phyloP scores from a whole-genome alignment of 2,113 vertebrate genomes.

The Nesogale talazaci region DNA sequence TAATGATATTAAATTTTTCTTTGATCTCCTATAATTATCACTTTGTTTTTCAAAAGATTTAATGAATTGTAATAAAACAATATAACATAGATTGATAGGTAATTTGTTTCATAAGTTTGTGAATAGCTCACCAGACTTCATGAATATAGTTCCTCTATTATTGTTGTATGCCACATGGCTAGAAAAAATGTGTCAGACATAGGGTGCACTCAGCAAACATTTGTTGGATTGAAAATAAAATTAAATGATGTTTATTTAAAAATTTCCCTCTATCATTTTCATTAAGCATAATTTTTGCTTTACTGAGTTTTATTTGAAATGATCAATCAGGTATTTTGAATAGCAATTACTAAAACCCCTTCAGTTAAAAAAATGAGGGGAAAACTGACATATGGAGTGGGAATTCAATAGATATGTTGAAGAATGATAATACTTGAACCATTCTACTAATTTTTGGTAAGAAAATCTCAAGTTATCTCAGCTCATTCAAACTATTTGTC shows the following conservation, averaged over 20 bases:
- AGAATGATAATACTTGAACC: background rate
- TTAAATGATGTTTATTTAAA: background rate
- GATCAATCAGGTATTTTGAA: background rate
- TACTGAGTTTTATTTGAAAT: background rate
- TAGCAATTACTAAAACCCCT: background rate
- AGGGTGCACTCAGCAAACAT: background rate
- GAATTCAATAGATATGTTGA: background rate
- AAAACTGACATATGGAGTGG: background rate
- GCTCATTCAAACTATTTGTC: background rate
- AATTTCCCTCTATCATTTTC: background rate
- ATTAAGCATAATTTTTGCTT: background rate
- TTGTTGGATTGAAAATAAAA: slow-evolving; percentile 36
- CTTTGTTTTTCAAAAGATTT: background rate
- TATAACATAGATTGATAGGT: background rate
- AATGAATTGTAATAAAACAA: background rate
- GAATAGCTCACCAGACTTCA: background rate
- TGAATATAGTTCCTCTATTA: background rate
- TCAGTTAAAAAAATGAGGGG: background rate
- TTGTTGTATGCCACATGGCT: background rate
- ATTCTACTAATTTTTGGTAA: background rate
- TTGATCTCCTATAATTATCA: background rate
- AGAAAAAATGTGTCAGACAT: background rate
- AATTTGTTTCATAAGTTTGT: slow-evolving; percentile 4
- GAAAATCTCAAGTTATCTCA: background rate
- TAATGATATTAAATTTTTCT: background rate